phyloP scores from a whole-genome alignment of 2,888 invertebrate genomes.

The Halictus ligatus region DNA sequence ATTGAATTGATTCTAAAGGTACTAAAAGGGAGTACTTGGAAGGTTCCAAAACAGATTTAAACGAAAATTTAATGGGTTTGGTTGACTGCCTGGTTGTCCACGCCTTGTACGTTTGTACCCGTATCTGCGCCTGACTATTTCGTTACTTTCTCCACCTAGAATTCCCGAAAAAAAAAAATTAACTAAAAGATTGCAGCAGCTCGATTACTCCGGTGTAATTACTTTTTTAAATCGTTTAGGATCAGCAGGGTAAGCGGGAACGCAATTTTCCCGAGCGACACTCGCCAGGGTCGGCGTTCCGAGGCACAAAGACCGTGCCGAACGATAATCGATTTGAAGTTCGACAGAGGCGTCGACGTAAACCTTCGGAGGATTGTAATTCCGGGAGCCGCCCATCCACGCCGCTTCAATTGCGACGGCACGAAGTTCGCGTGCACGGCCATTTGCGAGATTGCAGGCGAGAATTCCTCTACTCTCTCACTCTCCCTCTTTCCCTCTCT shows the following conservation, averaged over 20 bases:
- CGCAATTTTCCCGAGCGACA: slow-evolving; percentile 9
- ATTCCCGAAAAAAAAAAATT: not conserved
- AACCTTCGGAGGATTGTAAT: slow-evolving; percentile 48
- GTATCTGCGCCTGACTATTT: not conserved
- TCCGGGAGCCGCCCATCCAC: slow-evolving; percentile 31
- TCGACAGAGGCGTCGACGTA: slow-evolving; percentile 34
- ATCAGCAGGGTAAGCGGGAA: not conserved
- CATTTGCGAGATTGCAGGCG: slow-evolving; percentile 62
- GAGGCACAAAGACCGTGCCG: not conserved
- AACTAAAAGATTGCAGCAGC: not conserved
- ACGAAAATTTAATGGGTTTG: not conserved
- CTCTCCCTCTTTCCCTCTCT: not conserved
- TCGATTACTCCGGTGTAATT: not conserved
- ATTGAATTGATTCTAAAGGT: not conserved
- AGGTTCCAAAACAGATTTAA: not conserved
- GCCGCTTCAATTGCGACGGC: slow-evolving; percentile 44
- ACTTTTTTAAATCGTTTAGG: not conserved
- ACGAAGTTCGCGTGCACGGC: slow-evolving; percentile 47
- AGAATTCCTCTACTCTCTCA: slow-evolving; percentile 45
- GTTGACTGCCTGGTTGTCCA: not conserved
- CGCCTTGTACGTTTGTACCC: not conserved
- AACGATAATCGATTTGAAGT: slow-evolving; percentile 50
- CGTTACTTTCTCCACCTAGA: not conserved
- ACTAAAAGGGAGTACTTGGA: not conserved
- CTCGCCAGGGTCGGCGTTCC: not conserved